Base-by-base conservation (phyloP, 2,113 vertebrate species). In the Erpornis zantholeuca region DNA sequence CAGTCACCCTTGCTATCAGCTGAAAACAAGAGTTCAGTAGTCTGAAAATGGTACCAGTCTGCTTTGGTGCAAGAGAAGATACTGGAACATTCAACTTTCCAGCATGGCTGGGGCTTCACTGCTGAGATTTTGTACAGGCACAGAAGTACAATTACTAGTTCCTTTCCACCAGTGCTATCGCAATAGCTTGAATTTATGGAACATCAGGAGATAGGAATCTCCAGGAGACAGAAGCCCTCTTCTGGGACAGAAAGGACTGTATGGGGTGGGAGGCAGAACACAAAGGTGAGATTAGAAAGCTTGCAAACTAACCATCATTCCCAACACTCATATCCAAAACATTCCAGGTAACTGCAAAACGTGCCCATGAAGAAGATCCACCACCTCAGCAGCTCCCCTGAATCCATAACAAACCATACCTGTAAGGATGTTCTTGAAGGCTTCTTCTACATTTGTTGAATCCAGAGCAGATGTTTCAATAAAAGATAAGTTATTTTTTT, bases 401-500 rank as follows among this genome's bases (percentile, higher is more conserved):
- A 66, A 44, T 10, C 71, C 15, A 0, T 3, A 80, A 35, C 61
- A 56, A 42, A 38, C 79, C 57, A 52, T 98, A 99, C 99, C 99
- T 98, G 99, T 98, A 64, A 99, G 98, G 72, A 99, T 99, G 96
- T 99, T 99, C 97, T 99, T 99, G 97, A 99, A 99, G 12, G 99
- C 99, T 97, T 99, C 99, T 97, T 99, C 99, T 92, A 99, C 99
- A 75, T 99, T 99, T 94, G 99, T 99, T 70, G 99, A 99, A 96
- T 99, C 99, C 98, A 99, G 97, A 77, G 99, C 99, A 5, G 99
- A 99, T 23, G 99, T 99, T 97, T 99, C 99, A 96, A 99, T 99
- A 95, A 99, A 99, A n/a, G 99, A 99, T 68, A 99, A 92, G n/a
- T 98, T 99, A 97, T 99, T 99, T 94, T 99, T 99, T 97, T 99